Base-by-base conservation (phyloP, 2,113 vertebrate species). In the Pristiophorus japonicus region DNA sequence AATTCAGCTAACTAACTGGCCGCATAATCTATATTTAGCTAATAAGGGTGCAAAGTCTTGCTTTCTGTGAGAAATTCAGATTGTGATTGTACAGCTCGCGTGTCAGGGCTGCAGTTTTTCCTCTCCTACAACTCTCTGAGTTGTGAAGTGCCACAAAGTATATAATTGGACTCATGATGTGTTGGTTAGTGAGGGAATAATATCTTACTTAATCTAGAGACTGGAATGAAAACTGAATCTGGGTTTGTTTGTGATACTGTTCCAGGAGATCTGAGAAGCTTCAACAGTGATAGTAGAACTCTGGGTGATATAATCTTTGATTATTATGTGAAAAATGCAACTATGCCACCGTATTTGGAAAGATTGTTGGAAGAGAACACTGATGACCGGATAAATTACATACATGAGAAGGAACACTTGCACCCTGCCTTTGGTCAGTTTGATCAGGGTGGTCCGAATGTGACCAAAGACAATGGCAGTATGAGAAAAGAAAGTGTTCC, bases 281-380 rank as follows among this genome's bases (percentile, higher is more conserved):
- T 91, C 34, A 91, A 34, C 18, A 12, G n/a, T 16, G 30, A 91
- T 14, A 63, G 55, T 18, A 38, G 88, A 38, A 63, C 88, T 0
- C 34, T 91, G 16, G 55, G 88, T 63, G 88, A 91, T 62, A 63
- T 91, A 6, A 91, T 91, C n/a, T 91, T 91, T 42, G 55, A 91
- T 63, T 62, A 62, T n/a, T 91, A 91, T 22, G 88, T 62, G 18
- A 91, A 91, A n/a, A 91, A 91, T 91, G 88, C 88, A 63, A 38
- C 59, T n/a, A 38, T 63, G 88, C 88, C 88, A n/a, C n/a, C 34
- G 14, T 62, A 38, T 62, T 42, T 91, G 88, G 30, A 63, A 62
- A 38, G 55, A 5, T n/a, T 91, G 88, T 34, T 91, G 34, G 88
- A 62, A 42, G 34, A 91, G 8, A 55, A 34, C 16, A n/a, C 30